Evolutionary conservation across 1,140 invertebrate species (phyloP).

Genomic region (Orchesella cincta): DNA sequence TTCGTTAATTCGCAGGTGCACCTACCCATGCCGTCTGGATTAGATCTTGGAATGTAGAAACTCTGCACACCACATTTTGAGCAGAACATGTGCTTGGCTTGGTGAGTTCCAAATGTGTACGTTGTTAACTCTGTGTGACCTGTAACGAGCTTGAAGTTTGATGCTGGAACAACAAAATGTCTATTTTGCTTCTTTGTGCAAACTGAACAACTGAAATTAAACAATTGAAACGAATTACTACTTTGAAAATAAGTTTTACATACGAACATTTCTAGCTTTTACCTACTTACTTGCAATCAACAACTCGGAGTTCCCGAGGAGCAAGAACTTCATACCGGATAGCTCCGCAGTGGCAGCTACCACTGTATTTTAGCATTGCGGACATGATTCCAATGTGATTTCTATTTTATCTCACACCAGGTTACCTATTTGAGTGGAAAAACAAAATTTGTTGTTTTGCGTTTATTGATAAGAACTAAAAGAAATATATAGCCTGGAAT

Average conservation of each 20-base stretch:
- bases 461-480: too few relatives aligned
- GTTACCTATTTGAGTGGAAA: too few relatives aligned
- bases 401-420: too few relatives aligned
- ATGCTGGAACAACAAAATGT: conserved; percentile 59
- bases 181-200: conserved; percentile 61
- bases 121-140: conserved; percentile 59
- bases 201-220: conserved; percentile 58
- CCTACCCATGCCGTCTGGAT: conserved; percentile 60
- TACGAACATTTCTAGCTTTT: not conserved
- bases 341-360: conserved; percentile 62
- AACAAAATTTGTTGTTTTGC: too few relatives aligned
- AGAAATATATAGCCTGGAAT: too few relatives aligned
- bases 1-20: too few relatives aligned
- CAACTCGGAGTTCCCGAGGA: conserved; percentile 55
- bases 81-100: conserved; percentile 62
- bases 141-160: conserved; percentile 58
- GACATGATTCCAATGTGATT: too few relatives aligned
- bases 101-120: conserved; percentile 62
- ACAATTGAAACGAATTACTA: not conserved
- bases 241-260: not conserved
- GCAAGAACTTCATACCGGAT: conserved; percentile 59
- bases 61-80: conserved; percentile 62
- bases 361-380: conserved; percentile 53
- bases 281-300: conserved; percentile 59
- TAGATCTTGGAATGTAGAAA: conserved; percentile 62